Conservation (phyloP, 2,888 invertebrate species). For the Drosophila quinaria region DNA sequence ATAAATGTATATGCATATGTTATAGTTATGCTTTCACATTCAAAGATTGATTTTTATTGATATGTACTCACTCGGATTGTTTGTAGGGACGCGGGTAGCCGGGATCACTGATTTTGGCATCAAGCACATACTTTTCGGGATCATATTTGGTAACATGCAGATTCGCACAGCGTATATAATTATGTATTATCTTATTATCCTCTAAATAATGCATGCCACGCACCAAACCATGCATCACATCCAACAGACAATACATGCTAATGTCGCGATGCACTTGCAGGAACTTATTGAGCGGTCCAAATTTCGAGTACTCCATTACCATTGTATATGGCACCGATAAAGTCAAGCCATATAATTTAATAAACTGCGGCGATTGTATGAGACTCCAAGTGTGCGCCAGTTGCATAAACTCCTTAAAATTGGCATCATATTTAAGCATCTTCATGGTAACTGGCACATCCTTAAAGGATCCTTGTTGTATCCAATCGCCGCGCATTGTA, state of each 20-base stretch:
- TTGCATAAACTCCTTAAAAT: conserved; percentile 91
- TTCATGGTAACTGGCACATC: conserved; percentile 93
- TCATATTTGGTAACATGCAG: conserved; percentile 92
- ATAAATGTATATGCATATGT: not conserved
- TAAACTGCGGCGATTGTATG: conserved; percentile 91
- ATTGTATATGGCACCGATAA: conserved; percentile 92
- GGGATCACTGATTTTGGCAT: conserved; percentile 94
- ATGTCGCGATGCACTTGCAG: conserved; percentile 86
- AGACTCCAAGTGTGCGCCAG: conserved; percentile 92
- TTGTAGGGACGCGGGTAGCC: conserved; percentile 89
- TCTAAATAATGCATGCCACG: conserved; percentile 95
- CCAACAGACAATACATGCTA: conserved; percentile 91
- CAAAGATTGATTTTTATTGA: not conserved
- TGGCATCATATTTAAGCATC: conserved; percentile 89
- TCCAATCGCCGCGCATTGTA: conserved; percentile 92
- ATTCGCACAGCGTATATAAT: conserved; percentile 93
- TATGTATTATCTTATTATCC: conserved; percentile 93
- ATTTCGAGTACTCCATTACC: conserved; percentile 92
- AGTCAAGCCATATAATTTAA: conserved; percentile 92
- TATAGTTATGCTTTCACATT: not conserved
- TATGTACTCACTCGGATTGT: conserved; percentile 61
- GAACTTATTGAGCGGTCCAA: conserved; percentile 91
- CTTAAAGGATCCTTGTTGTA: conserved; percentile 89
- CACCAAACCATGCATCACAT: conserved; percentile 92
- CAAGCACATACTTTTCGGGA: conserved; percentile 88